Percentiles rank a stretch among this genome's conserved stretches.
Evolutionary conservation across 1,140 invertebrate genomes (phyloP).

Genomic region (Heterodera schachtii): DNA sequence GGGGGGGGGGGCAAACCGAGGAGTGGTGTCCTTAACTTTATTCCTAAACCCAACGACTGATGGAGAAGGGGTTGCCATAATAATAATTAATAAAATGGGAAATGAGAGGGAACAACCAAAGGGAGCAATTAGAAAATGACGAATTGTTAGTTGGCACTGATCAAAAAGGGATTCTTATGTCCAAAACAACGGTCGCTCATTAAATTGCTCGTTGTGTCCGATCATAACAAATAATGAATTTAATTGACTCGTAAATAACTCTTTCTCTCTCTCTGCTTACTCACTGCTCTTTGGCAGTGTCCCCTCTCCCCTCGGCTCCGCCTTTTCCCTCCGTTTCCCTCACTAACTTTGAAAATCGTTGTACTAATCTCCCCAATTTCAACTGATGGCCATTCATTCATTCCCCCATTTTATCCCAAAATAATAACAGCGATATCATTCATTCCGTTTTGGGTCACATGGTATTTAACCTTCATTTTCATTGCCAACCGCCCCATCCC

Average conservation of each 20-base stretch:
- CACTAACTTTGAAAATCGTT: neutral
- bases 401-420: neutral
- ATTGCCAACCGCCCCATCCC: no score
- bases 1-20: no score
- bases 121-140: neutral
- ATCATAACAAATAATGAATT: neutral
- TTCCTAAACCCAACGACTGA: neutral
- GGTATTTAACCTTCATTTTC: neutral
- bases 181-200: no score
- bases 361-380: neutral
- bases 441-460: neutral
- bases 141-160: neutral
- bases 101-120: no score
- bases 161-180: neutral
- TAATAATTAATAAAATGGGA: no score
- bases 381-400: neutral
- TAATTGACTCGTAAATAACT: neutral
- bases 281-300: no score
- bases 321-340: no score
- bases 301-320: no score
- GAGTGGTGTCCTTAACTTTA: neutral
- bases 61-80: neutral
- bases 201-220: no score
- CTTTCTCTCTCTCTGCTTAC: neutral
- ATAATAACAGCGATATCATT: neutral